Conservation (phyloP, 2,888 invertebrate genomes). For the Limnephilus lunatus region DNA sequence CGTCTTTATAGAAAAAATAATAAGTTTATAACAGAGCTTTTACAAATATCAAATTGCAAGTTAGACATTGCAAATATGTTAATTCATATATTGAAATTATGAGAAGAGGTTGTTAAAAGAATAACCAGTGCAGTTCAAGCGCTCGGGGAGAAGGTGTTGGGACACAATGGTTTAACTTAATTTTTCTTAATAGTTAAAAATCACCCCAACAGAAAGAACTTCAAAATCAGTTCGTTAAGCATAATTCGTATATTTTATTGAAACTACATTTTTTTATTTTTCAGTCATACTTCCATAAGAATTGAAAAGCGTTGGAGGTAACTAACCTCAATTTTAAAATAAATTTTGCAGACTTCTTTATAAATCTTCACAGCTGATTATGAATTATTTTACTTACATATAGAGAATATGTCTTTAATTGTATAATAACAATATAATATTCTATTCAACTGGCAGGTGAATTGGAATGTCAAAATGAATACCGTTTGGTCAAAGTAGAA, state of each 20-base stretch:
- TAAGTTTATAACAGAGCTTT: neutral
- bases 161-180: neutral
- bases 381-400: neutral
- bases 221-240: neutral
- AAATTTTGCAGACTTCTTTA: neutral
- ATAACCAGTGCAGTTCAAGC: neutral
- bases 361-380: neutral
- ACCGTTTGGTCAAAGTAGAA: neutral
- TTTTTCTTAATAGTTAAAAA: neutral
- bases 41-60: neutral
- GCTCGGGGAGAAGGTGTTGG: neutral
- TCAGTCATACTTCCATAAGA: slow-evolving; percentile 2
- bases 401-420: neutral
- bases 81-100: neutral
- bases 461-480: neutral
- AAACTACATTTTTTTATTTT: neutral
- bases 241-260: neutral
- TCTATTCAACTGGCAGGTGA: neutral
- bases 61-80: neutral
- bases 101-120: neutral
- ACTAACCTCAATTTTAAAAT: neutral
- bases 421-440: neutral
- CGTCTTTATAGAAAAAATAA: neutral
- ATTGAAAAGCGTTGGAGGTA: neutral
- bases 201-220: neutral